Evolutionary conservation across 2,797 vertebrate genomes (phyloP), one percentile per base, ranked within the genome.

Genomic region (Leptoclinus maculatus): DNA sequence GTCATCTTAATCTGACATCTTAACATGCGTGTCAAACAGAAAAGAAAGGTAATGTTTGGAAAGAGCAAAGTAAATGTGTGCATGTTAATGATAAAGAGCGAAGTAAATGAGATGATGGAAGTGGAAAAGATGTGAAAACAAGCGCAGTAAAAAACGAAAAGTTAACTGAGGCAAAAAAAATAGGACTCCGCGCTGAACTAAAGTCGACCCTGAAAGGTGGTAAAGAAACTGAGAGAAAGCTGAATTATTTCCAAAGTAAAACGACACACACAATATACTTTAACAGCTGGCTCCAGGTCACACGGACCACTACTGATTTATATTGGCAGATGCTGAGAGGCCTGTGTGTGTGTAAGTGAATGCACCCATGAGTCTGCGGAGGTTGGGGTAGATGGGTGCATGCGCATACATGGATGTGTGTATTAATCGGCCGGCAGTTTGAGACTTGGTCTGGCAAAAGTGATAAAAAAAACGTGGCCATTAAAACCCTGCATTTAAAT

Each of bases 401-500:
- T 32, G 39, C 23, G 47, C 43, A 14, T 43, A 34, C 57, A 11
- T 17, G 10, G 36, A 63, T 59, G 72, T 79, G 81, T 51, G 36
- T 80, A 70, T 72, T 81, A 89, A 87, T 67, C 72, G 75, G 81
- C 62, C 68, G 71, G 82, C 77, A 84, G 80, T 78, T 57, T 66
- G 70, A 86, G 65, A 79, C 77, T 74, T 73, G 74, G 67, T 58
- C 82, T 70, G 78, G 79, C 66, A 87, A 53, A 68, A 83, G 84
- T 72, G 45, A 90, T 92, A 89, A 91, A 93, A 29, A 29, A 29
- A 86, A 34, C n/a, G 39, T 2, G 58, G 56, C 74, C 69, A 81
- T 89, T 89, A 90, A 89, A 92, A 76, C 60, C 71, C 51, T 21
- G 27, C 80, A 78, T 83, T 89, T 83, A 86, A 91, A 89, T 78